phyloP scores from a whole-genome alignment of 1,140 invertebrate species.

The Sesamia nonagrioides region DNA sequence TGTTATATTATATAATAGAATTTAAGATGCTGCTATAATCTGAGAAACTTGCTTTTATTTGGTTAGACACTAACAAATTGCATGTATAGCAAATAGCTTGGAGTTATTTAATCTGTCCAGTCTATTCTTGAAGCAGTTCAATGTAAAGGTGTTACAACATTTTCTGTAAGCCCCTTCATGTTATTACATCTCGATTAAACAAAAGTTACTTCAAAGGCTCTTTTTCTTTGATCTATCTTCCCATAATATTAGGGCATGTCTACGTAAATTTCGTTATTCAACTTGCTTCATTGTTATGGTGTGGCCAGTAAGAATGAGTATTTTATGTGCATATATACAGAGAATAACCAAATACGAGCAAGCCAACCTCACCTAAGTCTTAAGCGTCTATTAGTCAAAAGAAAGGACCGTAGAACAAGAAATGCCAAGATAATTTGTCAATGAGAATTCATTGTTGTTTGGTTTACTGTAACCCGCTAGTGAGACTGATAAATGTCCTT shows the following conservation, averaged over 20 bases:
- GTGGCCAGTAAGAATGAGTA: background rate
- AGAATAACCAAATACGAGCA: background rate
- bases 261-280: too few species aligned
- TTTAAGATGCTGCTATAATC: background rate
- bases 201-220: too few species aligned
- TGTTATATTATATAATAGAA: too few species aligned
- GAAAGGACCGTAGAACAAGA: slow-evolving; percentile 74
- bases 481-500: slow-evolving; percentile 86
- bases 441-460: slow-evolving; percentile 87
- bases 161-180: too few species aligned
- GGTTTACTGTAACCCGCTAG: slow-evolving; percentile 85
- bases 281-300: background rate
- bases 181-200: too few species aligned
- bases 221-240: too few species aligned
- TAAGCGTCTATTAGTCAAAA: slow-evolving; percentile 66
- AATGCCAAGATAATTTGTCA: slow-evolving; percentile 84
- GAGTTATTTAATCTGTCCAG: too few species aligned
- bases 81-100: too few species aligned
- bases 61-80: too few species aligned
- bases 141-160: too few species aligned
- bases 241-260: too few species aligned
- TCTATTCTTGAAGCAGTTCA: too few species aligned
- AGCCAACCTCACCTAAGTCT: slow-evolving; percentile 15
- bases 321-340: background rate
- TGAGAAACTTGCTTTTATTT: background rate